Percentiles rank a stretch among this genome's conserved stretches.
Conservation (phyloP, 2,888 invertebrate species). For the Tipula confusa region DNA sequence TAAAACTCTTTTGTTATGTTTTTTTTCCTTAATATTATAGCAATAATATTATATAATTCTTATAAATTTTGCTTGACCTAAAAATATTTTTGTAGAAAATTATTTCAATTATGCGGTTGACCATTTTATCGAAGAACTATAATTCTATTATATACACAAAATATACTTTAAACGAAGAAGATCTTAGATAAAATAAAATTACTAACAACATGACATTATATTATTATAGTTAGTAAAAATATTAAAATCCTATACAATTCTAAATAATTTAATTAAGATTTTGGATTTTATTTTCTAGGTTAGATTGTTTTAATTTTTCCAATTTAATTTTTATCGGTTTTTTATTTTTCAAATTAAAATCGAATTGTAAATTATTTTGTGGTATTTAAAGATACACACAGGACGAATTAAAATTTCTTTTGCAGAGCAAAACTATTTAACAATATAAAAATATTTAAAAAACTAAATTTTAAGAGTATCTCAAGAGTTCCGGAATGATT, state of each 20-base stretch:
- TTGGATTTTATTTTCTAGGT: neutral
- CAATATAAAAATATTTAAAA: too few species aligned
- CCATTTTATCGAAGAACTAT: neutral
- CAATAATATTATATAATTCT: neutral
- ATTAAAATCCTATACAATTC: neutral
- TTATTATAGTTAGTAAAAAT: neutral
- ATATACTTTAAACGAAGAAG: neutral
- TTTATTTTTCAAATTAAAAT: neutral
- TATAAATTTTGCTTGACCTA: neutral
- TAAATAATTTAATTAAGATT: neutral
- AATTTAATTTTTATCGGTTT: neutral
- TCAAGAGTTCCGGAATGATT: too few species aligned
- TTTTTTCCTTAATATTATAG: neutral
- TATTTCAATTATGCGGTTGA: slow-evolving; percentile 25
- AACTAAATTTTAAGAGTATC: too few species aligned
- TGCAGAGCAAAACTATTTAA: too few species aligned
- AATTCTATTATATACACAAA: neutral
- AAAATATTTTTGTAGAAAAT: neutral
- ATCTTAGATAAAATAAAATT: neutral
- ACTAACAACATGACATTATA: neutral
- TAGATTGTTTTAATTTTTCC: neutral
- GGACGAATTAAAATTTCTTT: too few species aligned
- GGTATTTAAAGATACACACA: too few species aligned
- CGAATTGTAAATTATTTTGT: neutral
- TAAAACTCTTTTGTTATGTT: neutral